Evolutionary conservation across 1,140 invertebrate species (phyloP).

Genomic region (Trichoplusia ni): DNA sequence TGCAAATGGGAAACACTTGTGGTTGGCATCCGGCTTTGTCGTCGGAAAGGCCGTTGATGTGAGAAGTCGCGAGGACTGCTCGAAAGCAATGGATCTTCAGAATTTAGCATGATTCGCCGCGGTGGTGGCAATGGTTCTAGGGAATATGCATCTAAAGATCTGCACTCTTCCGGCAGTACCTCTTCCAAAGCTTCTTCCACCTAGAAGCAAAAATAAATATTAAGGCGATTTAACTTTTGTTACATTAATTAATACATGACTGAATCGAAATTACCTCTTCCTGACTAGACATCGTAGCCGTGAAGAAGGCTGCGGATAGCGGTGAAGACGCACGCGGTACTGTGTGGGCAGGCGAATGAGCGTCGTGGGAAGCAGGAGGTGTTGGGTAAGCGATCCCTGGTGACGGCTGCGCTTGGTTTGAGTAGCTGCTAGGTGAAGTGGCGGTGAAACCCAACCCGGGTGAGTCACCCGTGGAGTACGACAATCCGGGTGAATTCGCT

Average conservation of each 20-base stretch:
- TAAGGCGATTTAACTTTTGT: conserved; percentile 4
- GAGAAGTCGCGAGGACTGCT: conserved; percentile 91
- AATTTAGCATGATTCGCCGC: conserved; percentile 87
- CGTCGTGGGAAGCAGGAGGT: conserved; percentile 91
- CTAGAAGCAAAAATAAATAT: conserved; percentile 41
- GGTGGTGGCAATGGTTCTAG: conserved; percentile 85
- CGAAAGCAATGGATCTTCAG: conserved; percentile 90
- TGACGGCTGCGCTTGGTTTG: conserved; percentile 85
- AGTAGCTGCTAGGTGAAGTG: conserved; percentile 77
- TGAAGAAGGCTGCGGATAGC: conserved; percentile 90
- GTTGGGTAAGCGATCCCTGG: conserved; percentile 90
- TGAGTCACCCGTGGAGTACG: conserved; percentile 71
- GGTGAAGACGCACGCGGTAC: conserved; percentile 80
- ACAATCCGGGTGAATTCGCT: conserved; percentile 67
- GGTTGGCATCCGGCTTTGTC: conserved; percentile 68
- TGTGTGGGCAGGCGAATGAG: conserved; percentile 83
- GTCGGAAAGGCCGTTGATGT: conserved; percentile 84
- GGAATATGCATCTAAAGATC: conserved; percentile 84
- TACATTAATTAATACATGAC: background rate
- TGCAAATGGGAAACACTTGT: conserved; percentile 52
- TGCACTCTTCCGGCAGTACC: conserved; percentile 88
- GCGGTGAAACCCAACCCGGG: conserved; percentile 77
- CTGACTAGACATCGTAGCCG: conserved; percentile 92
- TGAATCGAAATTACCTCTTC: conserved; percentile 82
- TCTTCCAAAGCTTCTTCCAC: conserved; percentile 91